Evolutionary conservation across 2,113 vertebrate species (phyloP), one percentile per base, ranked within the genome.

Genomic region (Motacilla alba): DNA sequence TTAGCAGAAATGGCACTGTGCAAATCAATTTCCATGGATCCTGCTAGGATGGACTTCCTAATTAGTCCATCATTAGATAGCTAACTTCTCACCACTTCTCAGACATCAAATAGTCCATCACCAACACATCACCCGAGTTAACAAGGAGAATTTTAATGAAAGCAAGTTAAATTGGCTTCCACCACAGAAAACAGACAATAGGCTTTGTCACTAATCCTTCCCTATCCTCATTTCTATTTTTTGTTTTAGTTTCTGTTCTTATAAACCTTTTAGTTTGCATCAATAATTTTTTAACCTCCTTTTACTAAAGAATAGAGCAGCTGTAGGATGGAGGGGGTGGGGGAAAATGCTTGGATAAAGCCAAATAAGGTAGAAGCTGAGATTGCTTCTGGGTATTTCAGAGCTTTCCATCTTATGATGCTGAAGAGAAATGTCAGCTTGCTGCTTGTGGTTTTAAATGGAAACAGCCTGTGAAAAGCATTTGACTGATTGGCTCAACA

Each of bases 71-170:
- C 97, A 93, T 95, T 93, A 96, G 93, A 93, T 80, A 95, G 92
- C 82, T 89, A 95, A 93, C 94, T 92, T 94, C 91, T 96, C 77
- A 88, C 74, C 52, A 87, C 63, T 95, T 94, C 86, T 90, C 68
- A 92, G 72, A 90, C 74, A 95, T 96, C 92, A 91, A 92, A 97
- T 70, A 95, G 74, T 72, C 78, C 88, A 89, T 94, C 76, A 76
- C 67, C 53, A 90, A 59, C 83, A 78, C 62, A 87, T 73, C 75
- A 91, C 49, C 89, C 11, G 0, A 94, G 76, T 82, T 95, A 97
- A 97, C 91, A 89, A 97, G 96, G 91, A 95, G 95, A 95, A 97
- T 97, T 95, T 95, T 97, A 97, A 97, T 95, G 96, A 96, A 97
- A 97, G 78, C 67, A 84, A 91, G 81, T 59, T 78, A 81, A 91